Percentiles rank a stretch among this genome's conserved stretches.
Conservation (phyloP, 2,797 vertebrate genomes). For the Clarias fuscus region DNA sequence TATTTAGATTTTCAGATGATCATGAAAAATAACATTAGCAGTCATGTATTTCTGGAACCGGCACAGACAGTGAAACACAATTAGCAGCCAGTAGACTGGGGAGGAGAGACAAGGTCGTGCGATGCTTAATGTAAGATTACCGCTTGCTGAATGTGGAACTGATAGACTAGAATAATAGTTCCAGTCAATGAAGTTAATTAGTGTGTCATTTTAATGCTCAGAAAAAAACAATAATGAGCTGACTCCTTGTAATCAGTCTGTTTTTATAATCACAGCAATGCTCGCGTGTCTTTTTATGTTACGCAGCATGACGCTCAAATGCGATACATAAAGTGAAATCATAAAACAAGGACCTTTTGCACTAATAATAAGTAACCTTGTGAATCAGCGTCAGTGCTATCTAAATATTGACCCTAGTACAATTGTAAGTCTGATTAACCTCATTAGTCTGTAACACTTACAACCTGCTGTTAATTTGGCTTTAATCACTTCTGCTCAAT, state of each 20-base stretch:
- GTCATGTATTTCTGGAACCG: slow-evolving; percentile 17
- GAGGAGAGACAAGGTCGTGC: slow-evolving; percentile 34
- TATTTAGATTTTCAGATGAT: slow-evolving; percentile 6
- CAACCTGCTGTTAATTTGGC: slow-evolving; percentile 23
- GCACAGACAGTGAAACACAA: slow-evolving; percentile 40
- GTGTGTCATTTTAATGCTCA: slow-evolving; percentile 41
- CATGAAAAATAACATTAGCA: slow-evolving; percentile 25
- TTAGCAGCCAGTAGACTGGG: slow-evolving; percentile 33
- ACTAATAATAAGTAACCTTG: slow-evolving; percentile 20
- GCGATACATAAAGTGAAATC: neutral
- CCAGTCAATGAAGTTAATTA: slow-evolving; percentile 45
- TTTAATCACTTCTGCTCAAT: slow-evolving; percentile 24
- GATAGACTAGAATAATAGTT: slow-evolving; percentile 33
- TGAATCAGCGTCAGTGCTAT: slow-evolving; percentile 19
- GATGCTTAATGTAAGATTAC: slow-evolving; percentile 44
- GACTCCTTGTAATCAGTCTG: slow-evolving; percentile 6
- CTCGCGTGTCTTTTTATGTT: neutral
- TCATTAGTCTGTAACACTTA: slow-evolving; percentile 35
- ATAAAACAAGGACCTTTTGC: slow-evolving; percentile 18
- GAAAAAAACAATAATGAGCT: slow-evolving; percentile 27
- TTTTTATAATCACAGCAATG: slow-evolving; percentile 27
- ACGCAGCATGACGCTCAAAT: no score
- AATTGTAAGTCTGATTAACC: slow-evolving; percentile 33
- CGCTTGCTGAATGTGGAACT: slow-evolving; percentile 48
- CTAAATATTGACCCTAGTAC: slow-evolving; percentile 41